A percentile compares a stretch with the other conserved stretches of the same genome.
Conservation (phyloP, 2,797 vertebrate species). For the Setipinna tenuifilis region DNA sequence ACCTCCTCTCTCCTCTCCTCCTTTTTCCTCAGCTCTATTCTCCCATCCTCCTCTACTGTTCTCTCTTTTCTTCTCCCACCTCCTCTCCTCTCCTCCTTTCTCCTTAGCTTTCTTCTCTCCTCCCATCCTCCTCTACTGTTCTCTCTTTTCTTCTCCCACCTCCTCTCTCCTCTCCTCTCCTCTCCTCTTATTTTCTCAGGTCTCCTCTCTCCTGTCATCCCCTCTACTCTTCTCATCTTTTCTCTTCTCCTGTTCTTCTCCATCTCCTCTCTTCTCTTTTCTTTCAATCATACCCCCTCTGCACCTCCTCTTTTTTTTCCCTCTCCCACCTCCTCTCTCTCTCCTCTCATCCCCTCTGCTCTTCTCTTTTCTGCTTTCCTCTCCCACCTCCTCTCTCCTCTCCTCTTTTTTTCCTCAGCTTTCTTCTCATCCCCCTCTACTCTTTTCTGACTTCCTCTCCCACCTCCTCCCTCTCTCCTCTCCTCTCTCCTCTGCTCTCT, state of each 20-base stretch:
- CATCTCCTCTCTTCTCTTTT: too few relatives aligned
- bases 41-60: too few relatives aligned
- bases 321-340: not conserved
- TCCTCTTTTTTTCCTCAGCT: not conserved
- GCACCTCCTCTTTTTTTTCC: not conserved
- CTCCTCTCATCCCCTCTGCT: too few relatives aligned
- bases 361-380: too few relatives aligned
- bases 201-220: constrained; percentile 54
- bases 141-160: not conserved
- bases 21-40: not conserved
- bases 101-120: not conserved
- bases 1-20: constrained; percentile 9
- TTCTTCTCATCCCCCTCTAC: not conserved
- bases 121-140: not conserved
- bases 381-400: too few relatives aligned
- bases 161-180: constrained; percentile 32
- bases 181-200: not conserved
- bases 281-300: not conserved
- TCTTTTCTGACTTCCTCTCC: not conserved
- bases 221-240: constrained; percentile 59
- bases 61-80: not conserved
- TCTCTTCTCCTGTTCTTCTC: too few relatives aligned
- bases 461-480: too few relatives aligned
- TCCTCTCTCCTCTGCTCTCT: too few relatives aligned
- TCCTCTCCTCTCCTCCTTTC: constrained; percentile 4